Base-by-base conservation (phyloP, 2,888 invertebrate genomes). In the Pachliopta kotzebuea region DNA sequence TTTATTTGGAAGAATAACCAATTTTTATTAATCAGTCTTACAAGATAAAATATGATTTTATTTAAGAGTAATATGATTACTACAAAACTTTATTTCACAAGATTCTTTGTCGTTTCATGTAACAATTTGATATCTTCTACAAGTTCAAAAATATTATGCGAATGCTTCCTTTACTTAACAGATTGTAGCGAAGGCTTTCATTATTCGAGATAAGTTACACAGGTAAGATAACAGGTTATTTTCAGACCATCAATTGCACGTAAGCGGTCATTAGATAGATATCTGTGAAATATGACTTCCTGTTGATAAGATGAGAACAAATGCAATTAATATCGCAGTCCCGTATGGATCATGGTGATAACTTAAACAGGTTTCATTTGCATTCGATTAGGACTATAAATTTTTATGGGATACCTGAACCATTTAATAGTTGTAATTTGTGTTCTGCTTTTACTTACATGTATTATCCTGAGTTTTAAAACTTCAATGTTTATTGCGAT, bases 231-330 rank as follows among this genome's bases (percentile, higher is more conserved):
- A 60, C 59, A 61, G 50, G 67, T 60, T 67, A 64, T 65, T 65
- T 61, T 59, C 63, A 61, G 60, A 65, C 63, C 63, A 65, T 67
- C 65, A 66, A 63, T 71, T 66, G 57, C 65, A 29, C 67, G 60
- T 68, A 65, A 68, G 68, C 67, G 68, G 65, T 64, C 58, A 65
- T 65, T 67, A 69, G 69, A 69, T 70, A 70, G 65, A 69, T 67
- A 65, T 63, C 63, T 60, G 69, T 69, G 69, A 74, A 69, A 68
- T 70, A 72, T 66, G 57, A 69, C 71, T 72, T 76, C 72, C 72
- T 70, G 64, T 31, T 60, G 60, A 61, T 63, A 31, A 55, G 53
- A 63, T 61, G 62, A 50, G 62, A 66, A 56, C 59, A 64, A 64
- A 69, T 56, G 60, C 63, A 71, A 65, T 64, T 69, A 63, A 69